Percentiles rank a stretch among this genome's conserved stretches.
phyloP scores from a whole-genome alignment of 2,113 vertebrate genomes.

The Otocyon megalotis region DNA sequence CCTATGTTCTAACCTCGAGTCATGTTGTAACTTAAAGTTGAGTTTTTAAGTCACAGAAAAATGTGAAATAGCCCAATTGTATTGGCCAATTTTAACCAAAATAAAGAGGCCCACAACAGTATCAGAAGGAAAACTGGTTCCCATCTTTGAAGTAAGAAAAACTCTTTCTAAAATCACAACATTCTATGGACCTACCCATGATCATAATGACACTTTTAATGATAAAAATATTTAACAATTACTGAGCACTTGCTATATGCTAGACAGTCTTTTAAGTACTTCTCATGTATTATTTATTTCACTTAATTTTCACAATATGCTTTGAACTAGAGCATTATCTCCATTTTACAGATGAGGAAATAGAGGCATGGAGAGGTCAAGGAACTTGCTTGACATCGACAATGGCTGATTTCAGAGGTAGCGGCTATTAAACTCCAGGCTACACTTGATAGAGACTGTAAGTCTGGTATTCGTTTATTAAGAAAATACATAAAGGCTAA shows the following conservation, averaged over 20 bases:
- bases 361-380: neutral
- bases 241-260: neutral
- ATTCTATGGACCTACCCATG: neutral
- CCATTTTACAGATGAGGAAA: neutral
- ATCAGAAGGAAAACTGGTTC: neutral
- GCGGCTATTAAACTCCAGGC: neutral
- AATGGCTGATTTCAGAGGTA: neutral
- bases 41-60: constrained; percentile 4
- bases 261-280: neutral
- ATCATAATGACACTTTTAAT: neutral
- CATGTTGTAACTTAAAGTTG: neutral
- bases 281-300: neutral
- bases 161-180: neutral
- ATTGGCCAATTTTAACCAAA: constrained; percentile 31
- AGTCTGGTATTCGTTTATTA: neutral
- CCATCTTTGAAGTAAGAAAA: neutral
- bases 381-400: neutral
- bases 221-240: constrained; percentile 12
- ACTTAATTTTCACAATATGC: neutral
- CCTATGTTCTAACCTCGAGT: neutral
- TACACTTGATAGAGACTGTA: neutral
- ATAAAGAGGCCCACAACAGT: neutral
- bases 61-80: neutral
- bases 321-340: neutral
- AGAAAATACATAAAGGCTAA: constrained; percentile 34